Base-by-base conservation (phyloP, 2,888 invertebrate genomes). In the Lepidonotus clava region DNA sequence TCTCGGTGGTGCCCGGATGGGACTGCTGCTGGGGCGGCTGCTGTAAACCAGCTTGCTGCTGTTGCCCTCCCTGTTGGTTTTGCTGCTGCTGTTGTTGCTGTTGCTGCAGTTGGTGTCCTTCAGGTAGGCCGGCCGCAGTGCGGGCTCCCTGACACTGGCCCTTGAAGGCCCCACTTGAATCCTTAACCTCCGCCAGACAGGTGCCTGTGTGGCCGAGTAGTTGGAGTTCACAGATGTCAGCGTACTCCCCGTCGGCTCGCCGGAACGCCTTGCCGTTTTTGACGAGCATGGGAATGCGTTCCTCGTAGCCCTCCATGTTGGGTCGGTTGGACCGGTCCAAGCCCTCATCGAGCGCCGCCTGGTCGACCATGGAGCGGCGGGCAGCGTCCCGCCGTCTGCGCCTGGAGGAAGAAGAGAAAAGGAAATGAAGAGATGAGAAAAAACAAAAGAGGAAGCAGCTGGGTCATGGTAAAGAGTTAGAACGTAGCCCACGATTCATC, bases 141-240 rank as follows among this genome's bases (percentile, higher is more conserved):
- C 85, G 34, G 6, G 51, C 67, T 0, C 85, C 85, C 32, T 67
- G 85, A 51, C 85, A 85, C 24, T 41, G 61, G 8, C 61, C 38
- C 24, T 66, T 85, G 36, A 66, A 76, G 71, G 76, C 53, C 32
- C 67, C 34, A 32, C n/a, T 32, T 40, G 51, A 14, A 38, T 85
- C 85, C 66, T 67, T 67, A 46, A 46, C 71, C 40, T 71, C 67
- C 32, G 56, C 53, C 38, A 83, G 56, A 24, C 83, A 51, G 41
- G 85, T 38, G 76, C 66, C 80, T 24, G 41, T 80, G 32, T 80
- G 80, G 14, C 80, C 66, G 41, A 85, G 85, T 34, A 85, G 53
- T 76, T 85, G 85, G 32, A 85, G 28, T 32, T 85, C 85, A 32
- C 85, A 85, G 71, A 85, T 85, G 85, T 85, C 85, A 32, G 85